Percentiles rank a stretch among this genome's conserved stretches.
Evolutionary conservation across 2,888 invertebrate species (phyloP).

Genomic region (Torymus texanus): DNA sequence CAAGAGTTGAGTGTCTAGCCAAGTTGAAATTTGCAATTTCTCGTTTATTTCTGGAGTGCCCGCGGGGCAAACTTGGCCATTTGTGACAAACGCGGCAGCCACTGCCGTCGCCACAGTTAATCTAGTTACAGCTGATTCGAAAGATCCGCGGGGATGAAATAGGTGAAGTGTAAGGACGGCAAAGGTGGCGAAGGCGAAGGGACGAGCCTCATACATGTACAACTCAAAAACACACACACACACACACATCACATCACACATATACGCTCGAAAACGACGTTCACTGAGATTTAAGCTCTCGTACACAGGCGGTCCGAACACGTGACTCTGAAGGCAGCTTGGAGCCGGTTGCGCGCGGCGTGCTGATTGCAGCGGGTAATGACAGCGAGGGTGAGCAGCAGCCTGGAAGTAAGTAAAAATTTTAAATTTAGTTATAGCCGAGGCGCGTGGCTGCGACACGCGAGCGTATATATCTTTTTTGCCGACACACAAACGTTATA

Average conservation of each 20-base stretch:
- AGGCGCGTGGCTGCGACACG: constrained; percentile 67
- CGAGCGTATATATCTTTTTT: constrained; percentile 55
- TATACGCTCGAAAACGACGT: not conserved
- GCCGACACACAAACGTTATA: constrained; percentile 58
- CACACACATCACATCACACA: not conserved
- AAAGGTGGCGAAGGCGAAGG: constrained; percentile 19
- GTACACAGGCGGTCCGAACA: constrained; percentile 16
- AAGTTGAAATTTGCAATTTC: constrained; percentile 23
- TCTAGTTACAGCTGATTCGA: constrained; percentile 69
- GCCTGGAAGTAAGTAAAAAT: constrained; percentile 76
- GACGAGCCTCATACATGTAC: constrained; percentile 21
- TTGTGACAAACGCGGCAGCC: constrained; percentile 66
- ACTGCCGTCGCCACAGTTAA: constrained; percentile 65
- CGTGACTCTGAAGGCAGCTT: constrained; percentile 58
- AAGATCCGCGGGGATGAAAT: constrained; percentile 52
- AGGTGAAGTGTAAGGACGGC: constrained; percentile 60
- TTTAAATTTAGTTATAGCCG: constrained; percentile 75
- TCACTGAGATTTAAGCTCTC: not conserved
- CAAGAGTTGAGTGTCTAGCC: not conserved
- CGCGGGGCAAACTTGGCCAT: constrained; percentile 60
- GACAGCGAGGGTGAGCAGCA: constrained; percentile 75
- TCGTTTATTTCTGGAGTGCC: constrained; percentile 11
- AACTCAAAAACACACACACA: constrained; percentile 7
- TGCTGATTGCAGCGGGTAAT: constrained; percentile 75
- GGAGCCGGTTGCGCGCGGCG: not conserved